Evolutionary conservation across 2,113 vertebrate species (phyloP).

Genomic region (Phaethon lepturus): DNA sequence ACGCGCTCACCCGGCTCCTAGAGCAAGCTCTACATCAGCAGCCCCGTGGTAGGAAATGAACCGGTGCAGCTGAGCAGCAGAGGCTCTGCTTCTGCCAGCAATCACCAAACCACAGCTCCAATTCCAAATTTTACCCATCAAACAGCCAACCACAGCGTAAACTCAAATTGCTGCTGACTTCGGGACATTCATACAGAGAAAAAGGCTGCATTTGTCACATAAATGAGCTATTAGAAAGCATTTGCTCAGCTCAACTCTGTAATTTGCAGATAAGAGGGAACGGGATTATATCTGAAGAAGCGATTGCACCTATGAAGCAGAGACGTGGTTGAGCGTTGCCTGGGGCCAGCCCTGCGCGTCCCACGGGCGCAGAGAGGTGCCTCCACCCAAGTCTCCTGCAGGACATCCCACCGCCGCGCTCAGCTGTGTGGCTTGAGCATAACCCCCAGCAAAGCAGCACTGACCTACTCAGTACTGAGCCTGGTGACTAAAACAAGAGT

Average conservation of each 20-base stretch:
- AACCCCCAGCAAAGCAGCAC: background rate
- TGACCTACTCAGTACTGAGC: background rate
- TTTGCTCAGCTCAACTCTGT: fast-evolving
- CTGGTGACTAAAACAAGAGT: background rate
- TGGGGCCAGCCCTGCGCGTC: background rate
- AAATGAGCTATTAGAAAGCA: background rate
- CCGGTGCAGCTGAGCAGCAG: background rate
- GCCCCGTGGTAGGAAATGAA: background rate
- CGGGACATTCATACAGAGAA: fast-evolving
- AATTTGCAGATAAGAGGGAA: background rate
- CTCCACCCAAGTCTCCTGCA: fast-evolving
- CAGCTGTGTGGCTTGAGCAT: fast-evolving
- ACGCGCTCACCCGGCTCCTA: background rate
- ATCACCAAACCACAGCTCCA: background rate
- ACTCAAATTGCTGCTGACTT: background rate
- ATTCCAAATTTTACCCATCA: background rate
- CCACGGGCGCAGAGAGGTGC: background rate
- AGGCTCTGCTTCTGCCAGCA: background rate
- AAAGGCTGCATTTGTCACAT: background rate
- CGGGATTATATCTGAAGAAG: fast-evolving
- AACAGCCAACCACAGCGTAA: fast-evolving
- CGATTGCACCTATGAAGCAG: fast-evolving
- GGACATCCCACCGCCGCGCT: fast-evolving
- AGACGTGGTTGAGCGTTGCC: fast-evolving
- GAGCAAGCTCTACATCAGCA: background rate